Evolutionary conservation across 92 coral and sea anemone genomes (phyloP).

Genomic region (Phymanthus crucifer): DNA sequence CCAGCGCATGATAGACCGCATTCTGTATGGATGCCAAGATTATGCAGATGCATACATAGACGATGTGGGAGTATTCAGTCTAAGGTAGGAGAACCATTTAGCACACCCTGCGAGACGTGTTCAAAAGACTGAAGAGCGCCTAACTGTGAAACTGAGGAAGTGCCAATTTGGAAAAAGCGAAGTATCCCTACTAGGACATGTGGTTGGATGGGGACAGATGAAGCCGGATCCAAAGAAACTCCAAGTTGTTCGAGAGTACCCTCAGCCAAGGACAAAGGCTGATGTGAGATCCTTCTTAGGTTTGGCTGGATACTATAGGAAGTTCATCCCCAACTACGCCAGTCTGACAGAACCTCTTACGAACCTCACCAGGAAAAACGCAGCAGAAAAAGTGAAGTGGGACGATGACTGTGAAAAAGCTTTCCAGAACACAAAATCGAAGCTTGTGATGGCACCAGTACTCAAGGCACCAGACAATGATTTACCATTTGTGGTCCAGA

Average conservation of each 20-base stretch:
- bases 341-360: slow-evolving; percentile 15
- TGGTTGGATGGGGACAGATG: slow-evolving; percentile 12
- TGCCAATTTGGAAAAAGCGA: slow-evolving; percentile 23
- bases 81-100: slow-evolving; percentile 20
- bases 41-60: slow-evolving; percentile 16
- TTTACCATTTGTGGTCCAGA: slow-evolving; percentile 18
- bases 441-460: slow-evolving; percentile 5
- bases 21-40: slow-evolving; percentile 12
- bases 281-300: slow-evolving; percentile 26
- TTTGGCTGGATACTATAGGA: neutral
- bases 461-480: slow-evolving; percentile 15
- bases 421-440: neutral
- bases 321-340: slow-evolving; percentile 27
- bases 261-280: slow-evolving; percentile 24
- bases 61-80: slow-evolving; percentile 14
- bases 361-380: slow-evolving; percentile 21
- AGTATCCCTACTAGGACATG: slow-evolving; percentile 35
- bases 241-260: slow-evolving; percentile 10
- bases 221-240: slow-evolving; percentile 18
- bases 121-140: slow-evolving; percentile 18
- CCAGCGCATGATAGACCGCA: slow-evolving; percentile 34
- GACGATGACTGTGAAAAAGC: neutral
- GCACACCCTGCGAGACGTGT: slow-evolving; percentile 15
- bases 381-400: slow-evolving; percentile 21
- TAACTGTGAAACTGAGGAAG: slow-evolving; percentile 19